Percentiles rank a stretch among this genome's conserved stretches.
phyloP scores from a whole-genome alignment of 1,140 invertebrate genomes.

The Eciton burchellii region DNA sequence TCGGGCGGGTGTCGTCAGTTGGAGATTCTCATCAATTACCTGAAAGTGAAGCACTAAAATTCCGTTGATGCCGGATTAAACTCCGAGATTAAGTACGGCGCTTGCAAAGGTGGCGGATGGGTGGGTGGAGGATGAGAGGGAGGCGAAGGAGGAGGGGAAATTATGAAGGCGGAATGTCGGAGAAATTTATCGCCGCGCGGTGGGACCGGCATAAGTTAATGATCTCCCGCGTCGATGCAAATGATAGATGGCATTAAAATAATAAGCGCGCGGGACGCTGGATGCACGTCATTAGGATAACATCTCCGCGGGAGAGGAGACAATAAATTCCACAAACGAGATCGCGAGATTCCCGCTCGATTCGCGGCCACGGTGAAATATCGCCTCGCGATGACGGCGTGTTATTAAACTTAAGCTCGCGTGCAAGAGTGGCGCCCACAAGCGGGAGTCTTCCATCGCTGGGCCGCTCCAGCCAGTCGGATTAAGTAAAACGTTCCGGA shows the following conservation, averaged over 20 bases:
- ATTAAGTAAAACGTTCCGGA: slow-evolving; percentile 74
- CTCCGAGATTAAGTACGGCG: slow-evolving; percentile 57
- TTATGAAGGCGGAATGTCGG: slow-evolving; percentile 61
- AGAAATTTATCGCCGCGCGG: slow-evolving; percentile 53
- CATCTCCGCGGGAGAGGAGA: slow-evolving; percentile 17
- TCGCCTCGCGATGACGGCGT: slow-evolving; percentile 59
- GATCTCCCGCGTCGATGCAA: slow-evolving; percentile 52
- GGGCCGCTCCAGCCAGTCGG: slow-evolving; percentile 70
- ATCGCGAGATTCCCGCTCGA: slow-evolving; percentile 49
- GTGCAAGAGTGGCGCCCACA: slow-evolving; percentile 69
- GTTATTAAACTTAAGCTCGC: slow-evolving; percentile 69
- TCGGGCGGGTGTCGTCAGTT: slow-evolving; percentile 36
- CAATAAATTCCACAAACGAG: slow-evolving; percentile 60
- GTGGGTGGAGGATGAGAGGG: too few relatives aligned
- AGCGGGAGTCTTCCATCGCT: slow-evolving; percentile 68
- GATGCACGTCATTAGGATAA: slow-evolving; percentile 44
- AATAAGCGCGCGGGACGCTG: slow-evolving; percentile 40
- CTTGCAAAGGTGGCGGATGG: slow-evolving; percentile 43
- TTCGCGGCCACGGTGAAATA: slow-evolving; percentile 32
- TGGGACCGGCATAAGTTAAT: slow-evolving; percentile 57
- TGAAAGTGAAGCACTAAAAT: slow-evolving; percentile 59
- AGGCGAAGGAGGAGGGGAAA: too few relatives aligned
- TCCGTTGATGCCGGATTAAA: slow-evolving; percentile 61
- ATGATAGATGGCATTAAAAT: slow-evolving; percentile 61
- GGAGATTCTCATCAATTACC: slow-evolving; percentile 59